A percentile compares a stretch with the other conserved stretches of the same genome.
Conservation (phyloP, 2,797 vertebrate genomes). For the Amblyopsis hoosieri region DNA sequence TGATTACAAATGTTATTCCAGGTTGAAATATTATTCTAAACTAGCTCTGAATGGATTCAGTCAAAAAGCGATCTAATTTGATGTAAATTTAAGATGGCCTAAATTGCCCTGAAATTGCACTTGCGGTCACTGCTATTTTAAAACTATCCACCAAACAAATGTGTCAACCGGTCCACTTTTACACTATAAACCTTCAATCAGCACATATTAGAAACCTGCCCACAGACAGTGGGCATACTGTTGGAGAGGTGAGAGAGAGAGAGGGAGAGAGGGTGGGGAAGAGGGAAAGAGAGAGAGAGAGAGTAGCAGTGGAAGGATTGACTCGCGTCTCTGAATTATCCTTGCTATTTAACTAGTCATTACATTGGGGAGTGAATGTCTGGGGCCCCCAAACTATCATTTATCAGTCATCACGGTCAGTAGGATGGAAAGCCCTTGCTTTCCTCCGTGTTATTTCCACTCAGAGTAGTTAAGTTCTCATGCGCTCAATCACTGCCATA, state of each 20-base stretch:
- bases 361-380: slow-evolving; percentile 43
- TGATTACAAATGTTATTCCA: slow-evolving; percentile 20
- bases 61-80: slow-evolving; percentile 37
- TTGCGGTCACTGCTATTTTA: slow-evolving; percentile 62
- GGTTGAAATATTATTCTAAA: slow-evolving; percentile 28
- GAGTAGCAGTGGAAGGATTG: slow-evolving; percentile 59
- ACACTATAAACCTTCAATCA: slow-evolving; percentile 48
- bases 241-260: slow-evolving; percentile 32
- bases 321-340: slow-evolving; percentile 41
- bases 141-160: slow-evolving; percentile 68
- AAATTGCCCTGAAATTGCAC: slow-evolving; percentile 60
- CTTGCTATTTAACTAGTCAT: slow-evolving; percentile 49
- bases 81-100: slow-evolving; percentile 63
- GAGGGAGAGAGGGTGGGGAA: slow-evolving; percentile 12
- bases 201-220: slow-evolving; percentile 34
- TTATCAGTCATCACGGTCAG: slow-evolving; percentile 61
- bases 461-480: slow-evolving; percentile 47
- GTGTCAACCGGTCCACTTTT: slow-evolving; percentile 19
- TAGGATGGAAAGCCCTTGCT: slow-evolving; percentile 46
- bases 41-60: slow-evolving; percentile 27
- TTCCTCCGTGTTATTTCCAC: slow-evolving; percentile 59
- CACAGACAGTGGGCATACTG: slow-evolving; percentile 55
- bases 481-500: slow-evolving; percentile 61
- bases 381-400: slow-evolving; percentile 50
- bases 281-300: slow-evolving; percentile 30